These are phyloP conservation scores for Leptocoma aspasia DNA, from an alignment of 2,113 vertebrate genomes.

Conservation along the genomic window DNA sequence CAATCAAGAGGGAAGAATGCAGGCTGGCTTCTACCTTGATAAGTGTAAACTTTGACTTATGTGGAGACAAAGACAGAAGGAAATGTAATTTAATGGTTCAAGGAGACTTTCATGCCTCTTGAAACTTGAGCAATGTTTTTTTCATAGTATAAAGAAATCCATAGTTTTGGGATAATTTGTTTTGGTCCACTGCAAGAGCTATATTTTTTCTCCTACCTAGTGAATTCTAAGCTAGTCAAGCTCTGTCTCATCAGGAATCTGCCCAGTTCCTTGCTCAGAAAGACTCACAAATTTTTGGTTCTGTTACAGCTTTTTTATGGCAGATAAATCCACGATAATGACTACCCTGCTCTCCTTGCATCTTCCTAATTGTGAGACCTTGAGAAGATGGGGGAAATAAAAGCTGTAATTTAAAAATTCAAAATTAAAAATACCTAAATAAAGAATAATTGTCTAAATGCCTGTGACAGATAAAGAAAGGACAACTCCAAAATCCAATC, in stretches of 20 bases:
- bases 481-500: not conserved
- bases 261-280: not conserved
- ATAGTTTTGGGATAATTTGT: not conserved
- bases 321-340: not conserved
- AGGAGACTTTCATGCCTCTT: not conserved
- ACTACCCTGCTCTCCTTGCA: not conserved
- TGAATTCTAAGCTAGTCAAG: not conserved
- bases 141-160: not conserved
- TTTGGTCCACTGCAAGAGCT: not conserved
- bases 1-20: not conserved
- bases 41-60: not conserved
- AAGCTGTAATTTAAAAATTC: not conserved
- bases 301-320: not conserved
- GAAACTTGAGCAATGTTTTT: not conserved
- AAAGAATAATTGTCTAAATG: not conserved
- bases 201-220: not conserved
- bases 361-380: not conserved
- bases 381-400: not conserved
- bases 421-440: not conserved
- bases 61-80: not conserved
- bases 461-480: not conserved
- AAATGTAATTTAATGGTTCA: not conserved
- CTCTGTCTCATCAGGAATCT: not conserved
- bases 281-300: not conserved
- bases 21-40: not conserved